Evolutionary conservation across 2,888 invertebrate genomes (phyloP).

Genomic region (Liopterus haemorrhoidalis): DNA sequence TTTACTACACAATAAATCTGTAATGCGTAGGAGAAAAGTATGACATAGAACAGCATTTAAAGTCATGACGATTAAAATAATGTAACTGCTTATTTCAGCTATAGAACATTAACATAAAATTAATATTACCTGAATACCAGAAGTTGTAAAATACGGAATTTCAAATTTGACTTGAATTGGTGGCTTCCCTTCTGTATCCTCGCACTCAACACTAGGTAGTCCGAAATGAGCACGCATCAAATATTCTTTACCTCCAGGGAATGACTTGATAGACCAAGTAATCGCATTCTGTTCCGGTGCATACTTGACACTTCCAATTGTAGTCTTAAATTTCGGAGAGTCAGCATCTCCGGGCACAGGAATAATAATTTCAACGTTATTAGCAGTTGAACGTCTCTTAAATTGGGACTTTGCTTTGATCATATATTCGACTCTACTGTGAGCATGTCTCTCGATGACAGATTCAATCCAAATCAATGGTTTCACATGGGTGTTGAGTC

Average conservation of each 20-base stretch:
- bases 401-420: conserved; percentile 98
- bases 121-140: conserved; percentile 83
- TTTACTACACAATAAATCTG: no score
- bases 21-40: no score
- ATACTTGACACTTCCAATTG: conserved; percentile 94
- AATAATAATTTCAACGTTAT: conserved; percentile 96
- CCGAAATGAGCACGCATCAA: conserved; percentile 98
- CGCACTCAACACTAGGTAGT: conserved; percentile 89
- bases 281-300: conserved; percentile 95
- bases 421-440: conserved; percentile 98
- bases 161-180: conserved; percentile 99
- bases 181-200: conserved; percentile 91
- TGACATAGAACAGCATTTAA: no score
- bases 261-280: conserved; percentile 96
- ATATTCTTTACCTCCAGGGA: conserved; percentile 97
- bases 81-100: no score
- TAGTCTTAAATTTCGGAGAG: conserved; percentile 96
- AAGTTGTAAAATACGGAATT: conserved; percentile 98
- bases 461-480: conserved; percentile 99
- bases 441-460: conserved; percentile 93
- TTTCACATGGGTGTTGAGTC: conserved; percentile 93
- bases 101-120: conserved; percentile 1
- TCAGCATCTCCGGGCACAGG: conserved; percentile 96
- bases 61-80: no score
- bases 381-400: conserved; percentile 94